Evolutionary conservation across 1,140 invertebrate species (phyloP).

Genomic region (Drosophila santomea): DNA sequence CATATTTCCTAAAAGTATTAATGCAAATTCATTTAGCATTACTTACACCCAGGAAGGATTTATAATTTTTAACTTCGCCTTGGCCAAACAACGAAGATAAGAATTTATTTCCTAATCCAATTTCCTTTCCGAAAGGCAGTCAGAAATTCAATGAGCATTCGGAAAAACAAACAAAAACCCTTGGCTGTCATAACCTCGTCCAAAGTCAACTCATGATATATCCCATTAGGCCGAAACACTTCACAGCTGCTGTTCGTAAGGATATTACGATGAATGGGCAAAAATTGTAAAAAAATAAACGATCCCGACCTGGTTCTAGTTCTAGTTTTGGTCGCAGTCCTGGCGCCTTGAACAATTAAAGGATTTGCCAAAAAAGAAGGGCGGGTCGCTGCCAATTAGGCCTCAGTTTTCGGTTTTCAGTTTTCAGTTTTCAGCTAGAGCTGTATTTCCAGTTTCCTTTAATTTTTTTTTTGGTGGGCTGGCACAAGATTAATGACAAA

Average conservation of each 20-base stretch:
- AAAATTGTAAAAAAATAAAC: slow-evolving; percentile 15
- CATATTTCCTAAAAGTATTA: too few species aligned
- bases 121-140: background rate
- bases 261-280: slow-evolving; percentile 33
- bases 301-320: slow-evolving; percentile 37
- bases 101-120: background rate
- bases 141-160: background rate
- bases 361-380: slow-evolving; percentile 65
- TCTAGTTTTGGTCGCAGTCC: slow-evolving; percentile 33
- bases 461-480: slow-evolving; percentile 15
- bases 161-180: slow-evolving; percentile 2
- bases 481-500: slow-evolving; percentile 80
- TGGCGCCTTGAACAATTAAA: slow-evolving; percentile 72
- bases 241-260: slow-evolving; percentile 34
- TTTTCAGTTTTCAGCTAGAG: slow-evolving; percentile 17
- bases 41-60: background rate
- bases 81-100: background rate
- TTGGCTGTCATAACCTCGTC: slow-evolving; percentile 21
- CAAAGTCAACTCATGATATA: slow-evolving; percentile 38
- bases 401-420: slow-evolving; percentile 23
- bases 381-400: slow-evolving; percentile 64
- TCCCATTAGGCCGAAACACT: slow-evolving; percentile 30
- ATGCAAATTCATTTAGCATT: background rate
- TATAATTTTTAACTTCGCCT: background rate
- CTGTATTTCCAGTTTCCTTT: slow-evolving; percentile 18